Percentiles rank a stretch among this genome's conserved stretches.
Evolutionary conservation across 2,113 vertebrate species (phyloP).

Genomic region (Nothobranchius kuhntae): DNA sequence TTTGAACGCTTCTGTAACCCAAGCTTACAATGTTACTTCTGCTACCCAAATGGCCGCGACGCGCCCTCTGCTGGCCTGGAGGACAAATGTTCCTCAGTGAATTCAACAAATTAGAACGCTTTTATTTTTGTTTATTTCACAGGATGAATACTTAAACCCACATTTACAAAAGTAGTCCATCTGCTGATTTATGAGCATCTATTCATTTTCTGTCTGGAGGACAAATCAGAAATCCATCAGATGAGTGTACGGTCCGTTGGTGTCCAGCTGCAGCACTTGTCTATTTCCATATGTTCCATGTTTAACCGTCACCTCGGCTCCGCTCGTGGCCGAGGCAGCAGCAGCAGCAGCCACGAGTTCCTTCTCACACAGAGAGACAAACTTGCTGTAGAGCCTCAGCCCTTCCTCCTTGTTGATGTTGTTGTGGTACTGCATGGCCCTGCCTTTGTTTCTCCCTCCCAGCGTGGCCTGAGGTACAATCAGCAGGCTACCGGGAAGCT

Average conservation of each 20-base stretch:
- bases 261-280: slow-evolving; percentile 91
- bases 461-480: slow-evolving; percentile 94
- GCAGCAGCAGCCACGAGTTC: slow-evolving; percentile 70
- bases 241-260: slow-evolving; percentile 94
- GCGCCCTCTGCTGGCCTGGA: neutral
- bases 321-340: slow-evolving; percentile 26
- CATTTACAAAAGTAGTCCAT: too few relatives aligned
- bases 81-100: neutral
- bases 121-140: too few relatives aligned
- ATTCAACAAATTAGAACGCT: too few relatives aligned
- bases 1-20: neutral
- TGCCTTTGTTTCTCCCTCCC: slow-evolving; percentile 87
- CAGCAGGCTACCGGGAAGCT: slow-evolving; percentile 87
- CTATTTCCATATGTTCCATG: slow-evolving; percentile 92
- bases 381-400: slow-evolving; percentile 82
- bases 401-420: slow-evolving; percentile 91
- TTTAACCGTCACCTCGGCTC: slow-evolving; percentile 74
- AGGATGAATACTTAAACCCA: too few relatives aligned
- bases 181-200: too few relatives aligned
- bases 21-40: neutral
- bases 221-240: slow-evolving; percentile 87
- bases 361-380: slow-evolving; percentile 86
- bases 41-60: too few relatives aligned
- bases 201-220: too few relatives aligned
- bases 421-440: slow-evolving; percentile 91